Base-by-base conservation (phyloP, 1,140 invertebrate species). In the Antheraea mylitta region DNA sequence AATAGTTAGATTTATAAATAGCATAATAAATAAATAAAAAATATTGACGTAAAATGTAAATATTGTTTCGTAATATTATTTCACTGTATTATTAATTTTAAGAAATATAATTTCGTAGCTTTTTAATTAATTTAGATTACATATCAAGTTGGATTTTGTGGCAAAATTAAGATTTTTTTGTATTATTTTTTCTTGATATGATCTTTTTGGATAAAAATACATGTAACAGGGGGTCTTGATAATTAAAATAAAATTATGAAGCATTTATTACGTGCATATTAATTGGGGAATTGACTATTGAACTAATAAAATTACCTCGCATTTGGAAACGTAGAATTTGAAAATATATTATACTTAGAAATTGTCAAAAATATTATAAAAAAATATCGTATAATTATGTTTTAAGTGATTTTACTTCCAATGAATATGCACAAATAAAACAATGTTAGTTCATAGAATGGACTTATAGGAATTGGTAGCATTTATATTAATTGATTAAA, bases 271-370 rank as follows among this genome's bases (percentile, higher is more conserved):
- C 79, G 79, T 83, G 80, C 80, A 85, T 83, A 87, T 82, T 84
- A 1, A 71, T 87, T 87, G 78, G 79, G 73, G 79, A 72, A 48
- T 53, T 75, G 78, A 78, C 75, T 79, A 76, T 81, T 78, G 84
- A 87, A 87, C 86, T 87, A 89, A 81, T 87, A 86, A 90, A 87
- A 91, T 91, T 90, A 81, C 89, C 89, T 91, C 89, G 89, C 89
- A 91, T 91, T 91, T 90, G 89, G 89, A 87, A 91, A 83, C 75
- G 86, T 90, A 90, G 86, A 89, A 88, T 91, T 91, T 87, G 85
- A 90, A 89, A 84, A 59, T 58, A 66, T 66, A 85, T 80, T 85
- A 85, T 86, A 87, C 77, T 79, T 86, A 83, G 82, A 88, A 80
- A 82, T 83, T 88, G 87, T 88, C 78, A 81, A 86, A 89, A 86